Conservation (phyloP, 1,140 invertebrate genomes). For the Drosophila jambulina region DNA sequence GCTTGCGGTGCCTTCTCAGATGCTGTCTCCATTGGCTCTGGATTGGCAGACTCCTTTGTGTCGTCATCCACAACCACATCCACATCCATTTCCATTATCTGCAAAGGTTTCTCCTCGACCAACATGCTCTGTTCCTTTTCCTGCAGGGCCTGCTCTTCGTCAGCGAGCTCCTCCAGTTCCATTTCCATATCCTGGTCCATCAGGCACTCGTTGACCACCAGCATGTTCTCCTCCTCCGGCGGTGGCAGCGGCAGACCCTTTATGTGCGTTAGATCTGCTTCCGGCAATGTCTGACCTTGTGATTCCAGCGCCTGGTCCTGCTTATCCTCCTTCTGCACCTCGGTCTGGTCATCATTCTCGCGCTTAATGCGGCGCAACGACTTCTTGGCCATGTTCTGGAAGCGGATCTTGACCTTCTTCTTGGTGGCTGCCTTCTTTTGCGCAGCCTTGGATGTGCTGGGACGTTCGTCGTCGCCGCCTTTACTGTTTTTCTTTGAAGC, state of each 20-base stretch:
- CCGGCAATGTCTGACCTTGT: background rate
- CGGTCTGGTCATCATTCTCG: background rate
- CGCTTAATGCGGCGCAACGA: background rate
- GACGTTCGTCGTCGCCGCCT: background rate
- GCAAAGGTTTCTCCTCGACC: slow-evolving; percentile 10
- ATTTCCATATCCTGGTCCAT: slow-evolving; percentile 19
- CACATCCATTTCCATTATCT: background rate
- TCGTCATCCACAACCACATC: background rate
- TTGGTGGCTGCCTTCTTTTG: background rate
- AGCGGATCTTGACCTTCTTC: background rate
- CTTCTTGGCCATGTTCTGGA: slow-evolving; percentile 4
- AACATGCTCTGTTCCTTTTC: background rate
- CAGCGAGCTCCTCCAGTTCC: background rate
- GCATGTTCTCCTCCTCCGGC: slow-evolving; percentile 32
- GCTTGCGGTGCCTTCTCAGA: background rate
- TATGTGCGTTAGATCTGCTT: background rate
- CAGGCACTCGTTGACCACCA: slow-evolving; percentile 61
- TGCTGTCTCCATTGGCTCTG: background rate
- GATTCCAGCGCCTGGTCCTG: background rate
- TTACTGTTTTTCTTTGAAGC: background rate
- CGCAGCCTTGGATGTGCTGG: background rate
- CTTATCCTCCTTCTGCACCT: background rate
- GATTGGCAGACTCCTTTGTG: background rate
- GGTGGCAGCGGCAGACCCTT: background rate
- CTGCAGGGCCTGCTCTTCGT: slow-evolving; percentile 11